Evolutionary conservation across 2,888 invertebrate genomes (phyloP), one percentile per base, ranked within the genome.

Genomic region (Tetramorium bicarinatum): DNA sequence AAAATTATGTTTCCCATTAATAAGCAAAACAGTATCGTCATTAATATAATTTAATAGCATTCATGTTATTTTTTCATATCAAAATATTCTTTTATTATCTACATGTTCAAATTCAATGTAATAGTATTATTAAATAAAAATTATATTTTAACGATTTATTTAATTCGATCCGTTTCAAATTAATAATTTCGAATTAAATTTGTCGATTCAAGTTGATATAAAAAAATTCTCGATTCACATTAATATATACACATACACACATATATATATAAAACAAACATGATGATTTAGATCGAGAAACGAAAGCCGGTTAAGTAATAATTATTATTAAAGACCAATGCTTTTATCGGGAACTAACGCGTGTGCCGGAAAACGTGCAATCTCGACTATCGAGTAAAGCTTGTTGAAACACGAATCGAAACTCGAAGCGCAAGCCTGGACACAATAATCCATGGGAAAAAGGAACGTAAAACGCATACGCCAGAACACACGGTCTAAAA

Each of bases 271-370:
- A 52, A n/a, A 18, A 9, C 13, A 15, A 21, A 4, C 7, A 25
- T 3, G 29, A 49, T 21, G 7, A 76, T 52, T 59, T 59, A 18
- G 18, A 9, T 18, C 49, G 15, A 21, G 15, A 34, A 38, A 34
- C 38, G 44, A 21, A 52, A 74, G n/a, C 21, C 18, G 6, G 15
- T 38, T 9, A 41, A 76, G 52, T 38, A 62, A 76, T 75, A 75
- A 75, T 76, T 62, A 75, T 76, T 62, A 49, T 49, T 59, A 18
- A 21, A 62, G 75, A 34, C 38, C 38, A 49, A 52, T 15, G 64
- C 49, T 76, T 49, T 34, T 21, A 47, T 75, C 21, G 49, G 29
- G 6, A 3, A 7, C 41, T 29, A 47, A 54, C 29, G 15, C n/a
- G 18, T 6, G 29, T 15, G 13, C 18, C 15, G 47, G 62, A 64